These are phyloP conservation scores for Stenopsyche tienmushanensis DNA, from an alignment of 1,140 invertebrate genomes.

Conservation along the genomic window DNA sequence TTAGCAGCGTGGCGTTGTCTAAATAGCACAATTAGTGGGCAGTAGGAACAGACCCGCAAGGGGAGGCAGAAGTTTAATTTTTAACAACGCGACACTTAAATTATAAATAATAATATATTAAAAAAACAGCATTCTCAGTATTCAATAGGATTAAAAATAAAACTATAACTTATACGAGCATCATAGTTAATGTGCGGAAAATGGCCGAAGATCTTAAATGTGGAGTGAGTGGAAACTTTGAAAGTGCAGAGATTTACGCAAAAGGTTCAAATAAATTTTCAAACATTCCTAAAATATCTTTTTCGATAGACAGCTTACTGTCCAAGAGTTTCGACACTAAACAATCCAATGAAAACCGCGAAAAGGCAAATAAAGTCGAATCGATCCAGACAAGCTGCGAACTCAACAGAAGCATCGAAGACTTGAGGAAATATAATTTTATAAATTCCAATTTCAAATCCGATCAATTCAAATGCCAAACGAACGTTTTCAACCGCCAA, in stretches of 20 bases:
- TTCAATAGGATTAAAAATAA: too few species aligned
- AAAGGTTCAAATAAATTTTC: background rate
- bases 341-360: background rate
- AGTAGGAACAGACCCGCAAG: slow-evolving; percentile 8
- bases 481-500: too few species aligned
- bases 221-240: background rate
- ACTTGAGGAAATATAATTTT: too few species aligned
- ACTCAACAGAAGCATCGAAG: too few species aligned
- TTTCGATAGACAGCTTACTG: slow-evolving; percentile 16
- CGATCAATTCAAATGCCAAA: too few species aligned
- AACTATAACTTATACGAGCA: too few species aligned
- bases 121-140: too few species aligned
- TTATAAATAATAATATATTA: too few species aligned
- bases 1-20: slow-evolving; percentile 20
- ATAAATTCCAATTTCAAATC: too few species aligned
- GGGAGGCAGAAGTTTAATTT: slow-evolving; percentile 14
- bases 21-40: slow-evolving; percentile 23
- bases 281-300: slow-evolving; percentile 18
- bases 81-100: background rate
- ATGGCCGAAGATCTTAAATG: background rate
- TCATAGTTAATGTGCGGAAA: too few species aligned
- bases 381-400: background rate
- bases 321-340: slow-evolving; percentile 7
- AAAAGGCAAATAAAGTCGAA: background rate
- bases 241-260: background rate